Conservation (phyloP, 1,140 invertebrate genomes). For the Oryzaephilus surinamensis region DNA sequence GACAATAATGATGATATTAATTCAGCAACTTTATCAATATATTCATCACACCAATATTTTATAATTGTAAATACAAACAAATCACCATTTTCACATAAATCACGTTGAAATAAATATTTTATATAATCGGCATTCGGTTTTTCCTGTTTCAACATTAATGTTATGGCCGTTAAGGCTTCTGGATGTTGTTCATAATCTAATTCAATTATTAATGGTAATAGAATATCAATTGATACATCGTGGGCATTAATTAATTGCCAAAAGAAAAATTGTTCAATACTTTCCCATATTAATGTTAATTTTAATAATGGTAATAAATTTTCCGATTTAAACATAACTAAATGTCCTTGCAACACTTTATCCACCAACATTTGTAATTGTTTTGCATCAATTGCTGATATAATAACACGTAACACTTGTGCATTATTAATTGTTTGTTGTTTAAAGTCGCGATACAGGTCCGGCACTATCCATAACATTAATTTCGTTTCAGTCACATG, state of each 20-base stretch:
- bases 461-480: slow-evolving; percentile 82
- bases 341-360: slow-evolving; percentile 78
- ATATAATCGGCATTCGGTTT: slow-evolving; percentile 78
- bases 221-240: slow-evolving; percentile 79
- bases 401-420: slow-evolving; percentile 74
- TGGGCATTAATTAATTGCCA: slow-evolving; percentile 93
- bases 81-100: slow-evolving; percentile 59
- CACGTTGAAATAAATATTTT: slow-evolving; percentile 69
- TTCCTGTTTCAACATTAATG: slow-evolving; percentile 85
- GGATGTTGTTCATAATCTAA: slow-evolving; percentile 79
- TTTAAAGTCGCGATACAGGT: slow-evolving; percentile 84
- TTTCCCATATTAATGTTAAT: slow-evolving; percentile 87
- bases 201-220: slow-evolving; percentile 81
- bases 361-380: slow-evolving; percentile 86
- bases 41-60: slow-evolving; percentile 86
- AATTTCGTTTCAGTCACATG: slow-evolving; percentile 80
- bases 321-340: slow-evolving; percentile 70
- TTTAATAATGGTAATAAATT: slow-evolving; percentile 60
- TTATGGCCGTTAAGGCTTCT: slow-evolving; percentile 83
- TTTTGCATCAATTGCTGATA: slow-evolving; percentile 76
- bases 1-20: slow-evolving; percentile 65
- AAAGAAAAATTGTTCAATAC: slow-evolving; percentile 91
- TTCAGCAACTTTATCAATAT: slow-evolving; percentile 81
- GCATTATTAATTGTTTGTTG: slow-evolving; percentile 75
- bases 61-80: slow-evolving; percentile 80